Conservation (phyloP, 1,140 invertebrate species). For the Leptinotarsa undecemlineata region DNA sequence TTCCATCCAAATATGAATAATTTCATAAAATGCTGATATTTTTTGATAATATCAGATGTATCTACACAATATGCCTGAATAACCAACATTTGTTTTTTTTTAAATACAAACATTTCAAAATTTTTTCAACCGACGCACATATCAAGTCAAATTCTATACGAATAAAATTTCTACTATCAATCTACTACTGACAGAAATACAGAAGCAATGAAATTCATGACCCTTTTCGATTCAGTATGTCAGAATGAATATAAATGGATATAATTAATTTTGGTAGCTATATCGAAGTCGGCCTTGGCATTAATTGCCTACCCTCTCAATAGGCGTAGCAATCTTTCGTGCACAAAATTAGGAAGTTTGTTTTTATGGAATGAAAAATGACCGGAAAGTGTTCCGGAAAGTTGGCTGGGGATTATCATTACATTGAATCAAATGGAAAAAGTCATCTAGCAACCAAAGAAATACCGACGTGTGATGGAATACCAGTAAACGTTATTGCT, state of each 20-base stretch:
- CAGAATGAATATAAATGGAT: not conserved
- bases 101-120: too few relatives aligned
- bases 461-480: too few relatives aligned
- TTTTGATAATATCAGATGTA: too few relatives aligned
- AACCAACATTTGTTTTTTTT: too few relatives aligned
- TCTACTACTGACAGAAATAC: not conserved
- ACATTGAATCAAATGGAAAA: too few relatives aligned
- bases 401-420: not conserved
- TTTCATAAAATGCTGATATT: too few relatives aligned
- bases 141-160: not conserved
- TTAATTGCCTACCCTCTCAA: not conserved
- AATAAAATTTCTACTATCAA: not conserved
- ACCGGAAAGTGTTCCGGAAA: not conserved
- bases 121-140: too few relatives aligned
- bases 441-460: too few relatives aligned
- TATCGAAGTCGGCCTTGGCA: conserved; percentile 1
- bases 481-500: too few relatives aligned
- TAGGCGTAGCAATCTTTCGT: not conserved
- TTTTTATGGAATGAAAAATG: not conserved
- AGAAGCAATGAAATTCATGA: not conserved
- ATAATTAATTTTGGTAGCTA: conserved; percentile 4
- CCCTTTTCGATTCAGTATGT: not conserved
- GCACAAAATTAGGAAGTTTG: not conserved
- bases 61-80: too few relatives aligned
- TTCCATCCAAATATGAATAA: too few relatives aligned